Base-by-base conservation (phyloP, 2,888 invertebrate genomes). In the Euplagia quadripunctaria region DNA sequence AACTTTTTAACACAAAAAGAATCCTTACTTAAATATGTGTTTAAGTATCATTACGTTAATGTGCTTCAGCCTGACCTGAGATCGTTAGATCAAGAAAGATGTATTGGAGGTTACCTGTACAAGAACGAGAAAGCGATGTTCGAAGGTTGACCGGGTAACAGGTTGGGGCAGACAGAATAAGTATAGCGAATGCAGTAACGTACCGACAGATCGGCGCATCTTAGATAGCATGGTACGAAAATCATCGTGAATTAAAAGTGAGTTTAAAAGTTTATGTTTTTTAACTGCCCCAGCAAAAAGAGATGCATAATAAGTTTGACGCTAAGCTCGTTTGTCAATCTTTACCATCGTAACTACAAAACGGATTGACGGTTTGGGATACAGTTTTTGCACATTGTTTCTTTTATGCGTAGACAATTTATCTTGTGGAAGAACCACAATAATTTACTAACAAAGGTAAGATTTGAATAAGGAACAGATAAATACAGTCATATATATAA, bases 31-130 rank as follows among this genome's bases (percentile, higher is more conserved):
- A 95, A 94, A 95, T 95, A 94, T 95, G 94, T 95, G 92, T 95
- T 95, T 94, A 94, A 93, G 94, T 95, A 94, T 95, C 94, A 95
- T 96, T 95, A 96, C 94, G 85, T 93, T 94, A 94, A 95, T 94
- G 91, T 91, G 88, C 91, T 90, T 85, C 82, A 88, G 91, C 88
- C 93, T 95, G 95, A 95, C 95, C 95, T 89, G 92, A 89, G 91
- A 90, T 90, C 82, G 90, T 80, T 78, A 66, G 90, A 94, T 74
- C 11, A 86, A 82, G 93, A 94, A 73, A 78, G 84, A 42, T 74
- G 70, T 83, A 89, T 88, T 51, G 69, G 66, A 77, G 72, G 80
- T 83, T 78, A 75, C 42, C 61, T 75, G 65, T 9, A 88, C 69
- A 75, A 52, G 82, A 94, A 83, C 77, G 89, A 88, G 93, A 91